Evolutionary conservation across 2,888 invertebrate species (phyloP).

Genomic region (Cantharis flavilabris): DNA sequence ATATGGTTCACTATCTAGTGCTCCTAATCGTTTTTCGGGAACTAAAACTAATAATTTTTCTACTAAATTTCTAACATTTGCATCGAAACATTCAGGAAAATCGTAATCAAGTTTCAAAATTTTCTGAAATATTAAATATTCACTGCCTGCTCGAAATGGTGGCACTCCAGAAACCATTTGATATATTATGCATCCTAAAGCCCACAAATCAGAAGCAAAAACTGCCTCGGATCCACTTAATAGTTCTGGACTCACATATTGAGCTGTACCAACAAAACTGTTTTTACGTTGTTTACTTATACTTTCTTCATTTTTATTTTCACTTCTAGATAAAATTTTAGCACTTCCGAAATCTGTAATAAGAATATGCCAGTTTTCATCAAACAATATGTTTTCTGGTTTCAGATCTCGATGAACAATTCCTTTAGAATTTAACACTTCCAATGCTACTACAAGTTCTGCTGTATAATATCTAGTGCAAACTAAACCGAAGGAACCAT

Average conservation of each 20-base stretch:
- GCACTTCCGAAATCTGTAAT: constrained; percentile 90
- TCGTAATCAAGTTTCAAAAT: constrained; percentile 89
- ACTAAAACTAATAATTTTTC: constrained; percentile 82
- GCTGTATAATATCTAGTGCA: constrained; percentile 93
- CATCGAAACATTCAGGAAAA: constrained; percentile 90
- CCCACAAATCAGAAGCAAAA: constrained; percentile 92
- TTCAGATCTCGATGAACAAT: constrained; percentile 97
- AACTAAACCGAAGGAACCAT: constrained; percentile 86
- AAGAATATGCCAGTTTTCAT: constrained; percentile 93
- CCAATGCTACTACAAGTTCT: constrained; percentile 89
- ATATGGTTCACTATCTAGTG: constrained; percentile 75
- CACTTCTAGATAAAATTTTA: constrained; percentile 35
- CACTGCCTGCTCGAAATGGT: constrained; percentile 90
- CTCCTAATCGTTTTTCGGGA: constrained; percentile 80
- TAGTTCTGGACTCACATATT: constrained; percentile 98
- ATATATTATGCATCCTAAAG: constrained; percentile 93
- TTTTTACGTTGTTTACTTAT: constrained; percentile 66
- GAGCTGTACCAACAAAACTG: constrained; percentile 97
- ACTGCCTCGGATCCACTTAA: constrained; percentile 75
- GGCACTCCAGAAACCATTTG: constrained; percentile 95
- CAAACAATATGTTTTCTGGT: constrained; percentile 96
- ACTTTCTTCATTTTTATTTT: constrained; percentile 41
- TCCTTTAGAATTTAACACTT: constrained; percentile 85
- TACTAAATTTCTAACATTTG: constrained; percentile 85
- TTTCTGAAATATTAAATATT: constrained; percentile 95